Evolutionary conservation across 92 coral and sea anemone genomes (phyloP), one percentile per base, ranked within the genome.

Genomic region (Phenganax subtilis): DNA sequence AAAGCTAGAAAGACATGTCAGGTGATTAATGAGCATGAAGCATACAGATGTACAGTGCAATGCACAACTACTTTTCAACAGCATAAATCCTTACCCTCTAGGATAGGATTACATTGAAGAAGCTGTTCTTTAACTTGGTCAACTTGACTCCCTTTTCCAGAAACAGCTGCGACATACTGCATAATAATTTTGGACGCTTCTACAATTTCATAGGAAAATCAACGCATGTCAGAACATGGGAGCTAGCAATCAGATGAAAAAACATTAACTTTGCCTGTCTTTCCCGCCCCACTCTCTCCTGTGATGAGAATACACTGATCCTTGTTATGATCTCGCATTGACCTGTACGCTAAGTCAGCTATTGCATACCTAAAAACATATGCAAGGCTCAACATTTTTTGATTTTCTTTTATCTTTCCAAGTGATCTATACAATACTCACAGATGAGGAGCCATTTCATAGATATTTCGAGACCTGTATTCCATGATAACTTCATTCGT

Each of bases 161-260:
- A 92, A 37, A 96, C 99, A 37, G 99, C 99, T 16, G 99, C 99
- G 12, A 96, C 99, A 87, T 88, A 96, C 90, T 96, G 99, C 99
- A 96, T 96, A 51, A 96, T 91, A 67, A 96, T 86, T 87, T 96
- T 96, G 76, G 99, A 96, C 69, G 97, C 99, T 88, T 96, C 99
- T 96, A 81, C 72, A 84, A 84, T 31, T 81, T 25, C 68, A 68
- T 47, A 51, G 6, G 62, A 81, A 81, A 51, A 73, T 0, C 37
- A 64, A 64, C 3, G 30, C 12, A 17, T 64, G 47, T 37, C 5
- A 71, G 17, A 30, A 11, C 7, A 6, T 30, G 20, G 75, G 5
- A 72, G 9, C 25, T 14, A 3, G 0, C 17, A 12, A 75, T 11
- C 25, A 59, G 16, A 59, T 3, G 25, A 59, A 14, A 59, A 6